Conservation (phyloP, 2,113 vertebrate genomes). For the Sapayoa aenigma region DNA sequence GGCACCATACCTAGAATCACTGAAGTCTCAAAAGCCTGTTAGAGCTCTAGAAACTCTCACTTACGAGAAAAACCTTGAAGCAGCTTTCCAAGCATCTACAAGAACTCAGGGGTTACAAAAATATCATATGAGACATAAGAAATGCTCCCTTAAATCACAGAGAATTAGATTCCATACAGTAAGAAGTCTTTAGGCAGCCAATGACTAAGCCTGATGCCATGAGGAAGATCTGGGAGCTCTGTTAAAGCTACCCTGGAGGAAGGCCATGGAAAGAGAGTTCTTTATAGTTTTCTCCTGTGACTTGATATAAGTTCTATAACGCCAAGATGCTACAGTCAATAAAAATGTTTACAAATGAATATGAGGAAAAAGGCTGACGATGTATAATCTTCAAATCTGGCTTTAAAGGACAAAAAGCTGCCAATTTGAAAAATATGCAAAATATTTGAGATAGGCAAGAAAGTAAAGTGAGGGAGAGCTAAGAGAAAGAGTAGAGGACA, state of each 20-base stretch:
- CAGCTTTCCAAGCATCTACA: neutral
- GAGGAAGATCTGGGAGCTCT: neutral
- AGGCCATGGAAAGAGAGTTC: neutral
- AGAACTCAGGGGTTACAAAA: neutral
- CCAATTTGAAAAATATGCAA: rapidly evolving
- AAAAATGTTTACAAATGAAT: neutral
- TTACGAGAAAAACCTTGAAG: neutral
- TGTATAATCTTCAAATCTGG: neutral
- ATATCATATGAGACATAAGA: neutral
- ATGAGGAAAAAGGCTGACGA: neutral
- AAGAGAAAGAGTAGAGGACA: neutral
- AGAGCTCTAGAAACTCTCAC: neutral
- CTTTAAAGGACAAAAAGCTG: neutral
- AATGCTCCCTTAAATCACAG: neutral
- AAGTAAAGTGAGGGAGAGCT: neutral
- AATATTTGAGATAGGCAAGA: neutral
- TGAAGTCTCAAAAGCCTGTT: neutral
- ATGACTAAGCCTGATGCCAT: neutral
- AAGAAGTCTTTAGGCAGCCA: neutral
- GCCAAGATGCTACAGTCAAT: neutral
- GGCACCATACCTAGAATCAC: neutral
- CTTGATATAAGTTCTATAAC: neutral
- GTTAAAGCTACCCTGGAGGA: neutral
- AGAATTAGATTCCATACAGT: neutral
- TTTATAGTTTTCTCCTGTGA: neutral